phyloP scores from a whole-genome alignment of 64 coral and sea anemone genomes.

The Anthopleura sola region DNA sequence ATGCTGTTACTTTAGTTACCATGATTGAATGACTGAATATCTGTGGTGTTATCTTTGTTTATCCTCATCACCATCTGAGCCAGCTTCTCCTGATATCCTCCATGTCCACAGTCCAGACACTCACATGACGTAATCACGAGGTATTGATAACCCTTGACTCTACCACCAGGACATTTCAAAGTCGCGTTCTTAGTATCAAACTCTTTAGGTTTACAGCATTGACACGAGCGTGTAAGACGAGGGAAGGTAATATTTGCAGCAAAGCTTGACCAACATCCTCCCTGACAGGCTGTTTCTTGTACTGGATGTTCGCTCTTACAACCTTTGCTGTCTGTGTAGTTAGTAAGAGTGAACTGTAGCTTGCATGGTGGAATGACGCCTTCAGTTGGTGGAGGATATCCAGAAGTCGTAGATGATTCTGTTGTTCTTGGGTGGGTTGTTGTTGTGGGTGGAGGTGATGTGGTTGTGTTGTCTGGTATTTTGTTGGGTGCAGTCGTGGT shows the following conservation, averaged over 20 bases:
- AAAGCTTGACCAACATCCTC: constrained; percentile 17
- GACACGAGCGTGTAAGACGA: not conserved
- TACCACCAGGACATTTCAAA: constrained; percentile 21
- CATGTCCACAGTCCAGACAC: constrained; percentile 9
- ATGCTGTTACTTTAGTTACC: not conserved
- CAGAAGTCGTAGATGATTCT: not conserved
- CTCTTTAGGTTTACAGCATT: constrained; percentile 28
- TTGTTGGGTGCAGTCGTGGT: not conserved
- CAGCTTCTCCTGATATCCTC: not conserved
- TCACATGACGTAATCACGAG: constrained; percentile 14
- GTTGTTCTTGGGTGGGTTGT: not conserved
- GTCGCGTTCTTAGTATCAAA: not conserved
- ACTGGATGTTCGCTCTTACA: constrained; percentile 10
- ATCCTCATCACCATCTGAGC: not conserved
- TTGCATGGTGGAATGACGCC: not conserved
- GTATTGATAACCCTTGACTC: constrained; percentile 9
- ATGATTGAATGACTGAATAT: not conserved
- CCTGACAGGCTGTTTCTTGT: constrained; percentile 28
- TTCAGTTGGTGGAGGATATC: not conserved
- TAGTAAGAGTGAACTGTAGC: not conserved
- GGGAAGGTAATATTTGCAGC: constrained; percentile 7
- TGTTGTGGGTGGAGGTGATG: not conserved
- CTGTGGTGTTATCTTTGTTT: not conserved
- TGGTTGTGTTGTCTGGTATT: not conserved
- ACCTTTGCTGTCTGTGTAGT: constrained; percentile 1